Conservation (phyloP, 2,797 vertebrate genomes). For the Gallinago solitaria region DNA sequence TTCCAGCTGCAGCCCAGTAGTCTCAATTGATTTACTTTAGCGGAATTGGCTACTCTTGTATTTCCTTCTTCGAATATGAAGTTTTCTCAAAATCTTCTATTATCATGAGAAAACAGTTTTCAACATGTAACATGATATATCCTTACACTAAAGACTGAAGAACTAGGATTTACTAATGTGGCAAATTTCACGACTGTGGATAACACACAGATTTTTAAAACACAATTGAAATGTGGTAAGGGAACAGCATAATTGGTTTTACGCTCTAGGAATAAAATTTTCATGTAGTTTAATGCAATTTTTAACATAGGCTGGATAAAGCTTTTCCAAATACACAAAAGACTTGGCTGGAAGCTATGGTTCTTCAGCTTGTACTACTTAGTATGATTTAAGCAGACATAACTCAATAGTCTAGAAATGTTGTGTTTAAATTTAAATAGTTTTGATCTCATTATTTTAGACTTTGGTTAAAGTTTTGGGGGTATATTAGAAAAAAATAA, state of each 20-base stretch:
- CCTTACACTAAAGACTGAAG: neutral
- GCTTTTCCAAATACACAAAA: constrained; percentile 18
- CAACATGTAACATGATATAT: neutral
- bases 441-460: constrained; percentile 54
- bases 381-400: neutral
- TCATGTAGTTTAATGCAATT: neutral
- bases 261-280: neutral
- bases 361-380: neutral
- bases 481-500: neutral
- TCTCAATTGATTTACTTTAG: neutral
- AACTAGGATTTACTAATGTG: neutral
- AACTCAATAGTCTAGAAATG: constrained; percentile 31
- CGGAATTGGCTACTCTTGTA: neutral
- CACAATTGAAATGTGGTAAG: neutral
- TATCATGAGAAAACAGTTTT: neutral
- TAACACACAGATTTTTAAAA: neutral
- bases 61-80: neutral
- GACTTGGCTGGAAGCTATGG: constrained; percentile 1
- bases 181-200: neutral
- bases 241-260: neutral
- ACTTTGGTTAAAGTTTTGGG: constrained; percentile 42
- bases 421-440: constrained; percentile 47
- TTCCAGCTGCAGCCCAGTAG: neutral
- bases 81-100: neutral
- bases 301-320: neutral